These are phyloP conservation scores for Alauda arvensis DNA, from an alignment of 2,797 vertebrate genomes.

Conservation along the genomic window DNA sequence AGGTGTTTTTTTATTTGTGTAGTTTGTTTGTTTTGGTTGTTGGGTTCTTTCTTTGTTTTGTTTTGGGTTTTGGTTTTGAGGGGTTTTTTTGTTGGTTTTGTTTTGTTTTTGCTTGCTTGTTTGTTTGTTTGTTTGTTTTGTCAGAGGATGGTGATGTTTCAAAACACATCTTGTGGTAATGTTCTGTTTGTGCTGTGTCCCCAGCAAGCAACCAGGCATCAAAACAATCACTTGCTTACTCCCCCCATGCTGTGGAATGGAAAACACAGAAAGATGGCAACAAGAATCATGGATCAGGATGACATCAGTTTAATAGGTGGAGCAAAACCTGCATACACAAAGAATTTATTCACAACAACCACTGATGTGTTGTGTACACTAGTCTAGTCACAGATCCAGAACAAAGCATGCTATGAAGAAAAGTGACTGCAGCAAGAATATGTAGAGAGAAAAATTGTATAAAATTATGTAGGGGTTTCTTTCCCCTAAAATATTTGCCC, in stretches of 20 bases:
- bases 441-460: background rate
- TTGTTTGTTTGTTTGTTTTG: background rate
- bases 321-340: background rate
- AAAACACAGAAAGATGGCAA: background rate
- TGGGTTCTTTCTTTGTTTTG: background rate
- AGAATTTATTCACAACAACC: background rate
- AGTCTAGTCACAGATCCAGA: background rate
- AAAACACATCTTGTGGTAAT: background rate
- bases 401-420: background rate
- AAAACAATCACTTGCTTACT: fast-evolving
- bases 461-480: background rate
- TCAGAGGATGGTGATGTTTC: background rate
- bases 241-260: fast-evolving
- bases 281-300: background rate
- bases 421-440: background rate
- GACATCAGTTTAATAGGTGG: background rate
- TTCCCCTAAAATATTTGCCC: fast-evolving
- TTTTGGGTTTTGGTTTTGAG: background rate
- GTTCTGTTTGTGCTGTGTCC: background rate
- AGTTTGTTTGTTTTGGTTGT: background rate
- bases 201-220: background rate
- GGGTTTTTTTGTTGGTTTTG: background rate
- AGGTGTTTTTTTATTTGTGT: background rate
- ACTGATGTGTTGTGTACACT: background rate
- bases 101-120: background rate